Conservation (phyloP, 2,888 invertebrate genomes). For the Chirona hameri region DNA sequence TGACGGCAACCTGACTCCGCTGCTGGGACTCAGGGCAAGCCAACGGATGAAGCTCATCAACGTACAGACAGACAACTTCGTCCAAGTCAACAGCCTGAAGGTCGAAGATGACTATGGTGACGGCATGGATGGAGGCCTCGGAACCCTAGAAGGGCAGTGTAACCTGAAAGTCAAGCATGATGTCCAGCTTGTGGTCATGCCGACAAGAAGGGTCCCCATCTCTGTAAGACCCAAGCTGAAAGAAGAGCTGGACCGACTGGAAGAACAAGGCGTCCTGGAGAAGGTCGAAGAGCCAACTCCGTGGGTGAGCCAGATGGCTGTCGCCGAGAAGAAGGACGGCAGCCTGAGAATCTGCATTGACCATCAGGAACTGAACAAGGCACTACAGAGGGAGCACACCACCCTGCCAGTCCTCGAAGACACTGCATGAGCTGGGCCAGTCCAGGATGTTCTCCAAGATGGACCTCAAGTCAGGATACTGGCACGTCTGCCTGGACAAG, state of each 20-base stretch:
- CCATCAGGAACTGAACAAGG: conserved; percentile 29
- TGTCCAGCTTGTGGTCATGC: not conserved
- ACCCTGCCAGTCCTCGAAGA: conserved; percentile 30
- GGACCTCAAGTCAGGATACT: conserved; percentile 28
- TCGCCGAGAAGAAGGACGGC: not conserved
- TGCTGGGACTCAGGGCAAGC: not conserved
- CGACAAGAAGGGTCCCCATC: too few relatives aligned
- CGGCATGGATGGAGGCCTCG: not conserved
- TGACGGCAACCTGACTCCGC: not conserved
- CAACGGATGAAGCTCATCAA: not conserved
- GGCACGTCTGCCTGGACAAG: conserved; percentile 27
- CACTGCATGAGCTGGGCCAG: conserved; percentile 27
- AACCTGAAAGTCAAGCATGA: not conserved
- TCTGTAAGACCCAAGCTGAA: too few relatives aligned
- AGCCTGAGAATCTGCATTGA: conserved; percentile 25
- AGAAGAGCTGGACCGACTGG: not conserved
- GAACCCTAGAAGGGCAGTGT: not conserved
- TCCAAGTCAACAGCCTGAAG: too few relatives aligned
- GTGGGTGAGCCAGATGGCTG: conserved; percentile 26
- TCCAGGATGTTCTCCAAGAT: conserved; percentile 2
- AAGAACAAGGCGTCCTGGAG: not conserved
- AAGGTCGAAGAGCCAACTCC: not conserved
- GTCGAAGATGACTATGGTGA: too few relatives aligned
- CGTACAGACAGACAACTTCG: not conserved
- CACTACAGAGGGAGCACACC: not conserved